Evolutionary conservation across 2,888 invertebrate genomes (phyloP).

Genomic region (Empis livida): DNA sequence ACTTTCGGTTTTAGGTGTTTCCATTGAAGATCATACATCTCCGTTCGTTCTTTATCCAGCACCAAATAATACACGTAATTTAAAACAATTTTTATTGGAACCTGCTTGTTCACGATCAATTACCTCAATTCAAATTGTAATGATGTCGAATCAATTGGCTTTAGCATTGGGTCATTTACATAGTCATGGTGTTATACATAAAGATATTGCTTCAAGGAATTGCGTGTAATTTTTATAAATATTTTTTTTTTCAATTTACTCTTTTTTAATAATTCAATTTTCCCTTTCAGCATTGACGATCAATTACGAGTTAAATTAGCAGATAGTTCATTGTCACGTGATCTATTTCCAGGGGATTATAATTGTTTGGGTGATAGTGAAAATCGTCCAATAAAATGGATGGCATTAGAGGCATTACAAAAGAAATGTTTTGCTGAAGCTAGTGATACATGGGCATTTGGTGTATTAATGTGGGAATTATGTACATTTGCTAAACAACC

Average conservation of each 20-base stretch:
- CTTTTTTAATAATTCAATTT: too few relatives aligned
- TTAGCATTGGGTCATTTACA: conserved; percentile 80
- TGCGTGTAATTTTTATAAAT: conserved; percentile 41
- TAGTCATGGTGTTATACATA: conserved; percentile 72
- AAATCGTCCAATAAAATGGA: conserved; percentile 88
- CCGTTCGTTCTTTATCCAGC: conserved; percentile 71
- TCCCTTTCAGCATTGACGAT: conserved; percentile 43
- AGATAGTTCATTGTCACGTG: conserved; percentile 77
- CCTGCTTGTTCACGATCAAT: conserved; percentile 29
- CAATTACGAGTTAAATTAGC: conserved; percentile 71
- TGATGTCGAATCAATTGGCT: conserved; percentile 74
- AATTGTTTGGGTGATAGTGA: conserved; percentile 89
- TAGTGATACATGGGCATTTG: conserved; percentile 93
- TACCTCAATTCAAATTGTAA: conserved; percentile 66
- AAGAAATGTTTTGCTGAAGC: conserved; percentile 72
- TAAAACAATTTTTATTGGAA: conserved; percentile 31
- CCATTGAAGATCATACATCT: conserved; percentile 79
- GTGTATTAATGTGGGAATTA: conserved; percentile 86
- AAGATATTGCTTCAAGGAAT: conserved; percentile 82
- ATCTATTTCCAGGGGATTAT: conserved; percentile 87
- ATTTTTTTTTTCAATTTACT: too few relatives aligned
- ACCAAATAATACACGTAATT: conserved; percentile 40
- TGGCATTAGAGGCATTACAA: conserved; percentile 74
- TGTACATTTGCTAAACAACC: conserved; percentile 84
- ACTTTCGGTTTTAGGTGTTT: conserved; percentile 73